Conservation (phyloP, 2,113 vertebrate genomes). For the Oceanodroma tethys region DNA sequence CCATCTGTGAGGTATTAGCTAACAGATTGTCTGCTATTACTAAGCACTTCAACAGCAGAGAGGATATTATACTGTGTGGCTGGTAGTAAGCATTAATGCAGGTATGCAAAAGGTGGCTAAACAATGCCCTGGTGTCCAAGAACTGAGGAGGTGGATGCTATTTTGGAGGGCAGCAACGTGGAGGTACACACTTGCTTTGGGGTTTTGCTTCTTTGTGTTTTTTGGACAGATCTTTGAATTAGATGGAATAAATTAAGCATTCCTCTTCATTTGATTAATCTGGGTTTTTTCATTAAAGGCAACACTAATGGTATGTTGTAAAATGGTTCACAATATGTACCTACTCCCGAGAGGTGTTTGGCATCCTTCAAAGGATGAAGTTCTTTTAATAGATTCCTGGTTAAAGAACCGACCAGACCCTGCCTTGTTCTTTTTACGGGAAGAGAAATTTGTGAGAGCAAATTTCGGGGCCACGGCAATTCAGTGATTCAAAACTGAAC, state of each 20-base stretch:
- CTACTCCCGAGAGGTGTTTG: background rate
- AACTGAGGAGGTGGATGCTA: background rate
- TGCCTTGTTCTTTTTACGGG: background rate
- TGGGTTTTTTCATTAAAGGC: background rate
- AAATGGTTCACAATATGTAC: background rate
- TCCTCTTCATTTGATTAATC: background rate
- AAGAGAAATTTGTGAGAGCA: background rate
- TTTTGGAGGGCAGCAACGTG: background rate
- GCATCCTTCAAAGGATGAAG: background rate
- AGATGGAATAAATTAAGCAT: background rate
- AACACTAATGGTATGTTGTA: background rate
- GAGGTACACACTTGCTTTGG: background rate
- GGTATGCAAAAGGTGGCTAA: slow-evolving; percentile 18
- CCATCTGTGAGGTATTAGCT: background rate
- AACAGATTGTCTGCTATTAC: background rate
- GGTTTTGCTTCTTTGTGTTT: background rate
- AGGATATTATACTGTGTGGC: background rate
- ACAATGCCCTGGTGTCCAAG: background rate
- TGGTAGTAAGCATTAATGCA: background rate
- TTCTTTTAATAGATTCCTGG: background rate
- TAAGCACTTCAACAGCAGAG: background rate
- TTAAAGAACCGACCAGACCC: background rate
- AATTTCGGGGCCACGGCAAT: background rate
- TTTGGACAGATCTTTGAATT: background rate
- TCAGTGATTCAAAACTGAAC: background rate